Percentiles rank a stretch among this genome's conserved stretches.
Conservation (phyloP, 53 echinoderm and acorn worm genomes). For the Crossaster papposus region DNA sequence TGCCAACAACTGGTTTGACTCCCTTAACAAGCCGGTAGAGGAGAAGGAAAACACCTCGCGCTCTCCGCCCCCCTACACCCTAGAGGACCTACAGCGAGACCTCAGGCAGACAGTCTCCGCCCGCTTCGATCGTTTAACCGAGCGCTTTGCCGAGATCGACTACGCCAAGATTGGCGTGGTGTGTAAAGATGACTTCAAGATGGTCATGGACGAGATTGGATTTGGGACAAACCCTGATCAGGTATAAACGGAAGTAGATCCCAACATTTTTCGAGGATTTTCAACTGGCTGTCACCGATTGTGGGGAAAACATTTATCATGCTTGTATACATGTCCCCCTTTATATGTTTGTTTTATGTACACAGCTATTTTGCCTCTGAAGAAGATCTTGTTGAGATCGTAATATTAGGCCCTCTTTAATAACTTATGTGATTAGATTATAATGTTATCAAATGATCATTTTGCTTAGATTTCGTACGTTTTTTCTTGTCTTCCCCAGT, state of each 20-base stretch:
- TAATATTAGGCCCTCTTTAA: too few species aligned
- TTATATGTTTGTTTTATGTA: too few species aligned
- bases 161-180: conserved; percentile 94
- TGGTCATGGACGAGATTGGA: conserved; percentile 76
- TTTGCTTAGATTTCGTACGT: neutral
- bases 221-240: conserved; percentile 81
- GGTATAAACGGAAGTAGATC: too few species aligned
- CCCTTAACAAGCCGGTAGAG: conserved; percentile 85
- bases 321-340: too few species aligned
- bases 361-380: too few species aligned
- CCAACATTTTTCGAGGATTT: too few species aligned
- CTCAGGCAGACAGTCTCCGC: conserved; percentile 71
- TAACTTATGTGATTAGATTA: neutral
- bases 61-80: conserved; percentile 59
- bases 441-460: neutral
- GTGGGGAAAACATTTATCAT: too few species aligned
- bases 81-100: conserved; percentile 76
- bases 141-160: conserved; percentile 84
- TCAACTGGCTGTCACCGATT: too few species aligned
- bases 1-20: conserved; percentile 94
- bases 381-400: too few species aligned
- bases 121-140: conserved; percentile 70
- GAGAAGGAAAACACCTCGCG: conserved; percentile 52
- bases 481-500: conserved; percentile 58
- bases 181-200: conserved; percentile 84